phyloP scores from a whole-genome alignment of 2,113 vertebrate genomes.

The Eulacestoma nigropectus region DNA sequence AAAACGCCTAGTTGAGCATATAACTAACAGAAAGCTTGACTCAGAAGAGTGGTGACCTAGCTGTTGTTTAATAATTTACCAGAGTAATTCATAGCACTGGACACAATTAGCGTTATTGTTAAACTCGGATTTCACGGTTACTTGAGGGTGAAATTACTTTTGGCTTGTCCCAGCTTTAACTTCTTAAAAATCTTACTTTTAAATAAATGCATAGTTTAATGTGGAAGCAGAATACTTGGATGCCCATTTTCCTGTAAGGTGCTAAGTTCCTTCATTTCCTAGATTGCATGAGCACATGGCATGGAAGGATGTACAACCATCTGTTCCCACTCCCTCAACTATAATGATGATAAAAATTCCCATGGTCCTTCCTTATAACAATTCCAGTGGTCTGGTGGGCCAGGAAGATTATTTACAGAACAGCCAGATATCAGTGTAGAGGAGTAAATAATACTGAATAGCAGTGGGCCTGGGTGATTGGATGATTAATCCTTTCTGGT shows the following conservation, averaged over 20 bases:
- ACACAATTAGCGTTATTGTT: neutral
- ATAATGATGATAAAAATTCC: neutral
- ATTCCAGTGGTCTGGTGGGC: neutral
- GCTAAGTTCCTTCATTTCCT: neutral
- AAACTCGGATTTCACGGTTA: neutral
- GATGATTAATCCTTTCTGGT: neutral
- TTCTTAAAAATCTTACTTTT: neutral
- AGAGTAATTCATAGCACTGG: neutral
- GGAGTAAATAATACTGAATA: neutral
- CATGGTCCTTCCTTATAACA: neutral
- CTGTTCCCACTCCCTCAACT: neutral
- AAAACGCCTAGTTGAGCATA: neutral
- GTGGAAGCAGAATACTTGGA: neutral
- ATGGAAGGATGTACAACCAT: neutral
- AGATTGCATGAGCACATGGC: neutral
- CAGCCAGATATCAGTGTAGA: neutral
- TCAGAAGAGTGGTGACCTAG: neutral
- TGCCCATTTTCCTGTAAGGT: neutral
- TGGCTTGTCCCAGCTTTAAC: neutral
- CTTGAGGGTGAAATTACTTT: neutral
- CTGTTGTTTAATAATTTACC: conserved; percentile 6
- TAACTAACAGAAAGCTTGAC: neutral
- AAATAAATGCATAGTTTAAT: neutral
- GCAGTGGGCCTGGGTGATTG: neutral
- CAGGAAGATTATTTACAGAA: neutral